A percentile compares a stretch with the other conserved stretches of the same genome.
phyloP scores from a whole-genome alignment of 1,140 invertebrate genomes.

The Hormaphis cornu region DNA sequence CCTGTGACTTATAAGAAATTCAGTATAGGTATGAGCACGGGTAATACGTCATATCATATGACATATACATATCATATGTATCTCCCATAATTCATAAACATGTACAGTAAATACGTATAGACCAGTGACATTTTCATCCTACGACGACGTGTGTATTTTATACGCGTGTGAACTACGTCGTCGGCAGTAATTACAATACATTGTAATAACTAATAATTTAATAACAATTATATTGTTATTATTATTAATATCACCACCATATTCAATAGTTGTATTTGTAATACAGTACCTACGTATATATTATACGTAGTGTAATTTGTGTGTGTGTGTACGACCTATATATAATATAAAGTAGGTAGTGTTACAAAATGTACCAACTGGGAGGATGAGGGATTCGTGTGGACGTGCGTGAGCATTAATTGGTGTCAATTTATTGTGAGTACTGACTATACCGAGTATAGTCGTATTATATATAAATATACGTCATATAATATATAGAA shows the following conservation, averaged over 20 bases:
- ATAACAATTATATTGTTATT: neutral
- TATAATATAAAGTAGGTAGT: neutral
- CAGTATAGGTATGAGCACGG: no score
- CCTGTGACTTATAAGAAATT: no score
- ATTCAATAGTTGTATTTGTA: constrained; percentile 1
- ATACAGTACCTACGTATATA: neutral
- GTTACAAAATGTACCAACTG: no score
- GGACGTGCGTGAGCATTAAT: constrained; percentile 19
- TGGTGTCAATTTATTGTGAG: constrained; percentile 23
- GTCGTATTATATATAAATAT: neutral
- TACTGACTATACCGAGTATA: neutral
- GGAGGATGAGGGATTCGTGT: neutral
- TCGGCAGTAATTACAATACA: neutral
- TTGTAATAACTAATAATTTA: neutral
- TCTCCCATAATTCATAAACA: no score
- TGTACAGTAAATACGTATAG: no score
- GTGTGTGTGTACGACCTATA: neutral
- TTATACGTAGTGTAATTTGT: neutral
- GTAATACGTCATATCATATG: neutral
- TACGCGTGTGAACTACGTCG: constrained; percentile 22
- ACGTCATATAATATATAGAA: neutral
- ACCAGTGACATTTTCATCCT: neutral
- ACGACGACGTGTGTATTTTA: constrained; percentile 21
- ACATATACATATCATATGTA: neutral
- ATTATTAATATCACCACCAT: no score